These are phyloP conservation scores for Busseola fusca DNA, from an alignment of 2,888 invertebrate species.

Conservation along the genomic window DNA sequence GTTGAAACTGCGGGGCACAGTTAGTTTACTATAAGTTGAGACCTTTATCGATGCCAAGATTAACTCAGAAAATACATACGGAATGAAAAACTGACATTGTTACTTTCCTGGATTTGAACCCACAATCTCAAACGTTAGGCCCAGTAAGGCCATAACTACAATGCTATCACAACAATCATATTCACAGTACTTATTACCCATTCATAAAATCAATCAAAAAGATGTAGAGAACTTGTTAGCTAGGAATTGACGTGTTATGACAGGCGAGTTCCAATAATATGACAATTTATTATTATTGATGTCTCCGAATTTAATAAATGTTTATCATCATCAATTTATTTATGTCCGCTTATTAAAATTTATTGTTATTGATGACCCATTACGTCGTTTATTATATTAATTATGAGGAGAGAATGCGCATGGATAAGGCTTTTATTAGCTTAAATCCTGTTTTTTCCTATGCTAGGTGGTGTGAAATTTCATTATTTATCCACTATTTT, in stretches of 20 bases:
- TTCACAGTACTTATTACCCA: background rate
- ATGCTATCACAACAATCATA: too few species aligned
- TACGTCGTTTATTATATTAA: background rate
- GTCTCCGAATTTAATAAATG: background rate
- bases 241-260: background rate
- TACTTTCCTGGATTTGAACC: background rate
- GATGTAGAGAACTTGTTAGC: background rate
- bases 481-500: too few species aligned
- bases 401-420: background rate
- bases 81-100: background rate
- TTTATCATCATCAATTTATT: constrained; percentile 19
- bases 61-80: background rate
- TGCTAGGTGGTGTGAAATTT: background rate
- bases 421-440: background rate
- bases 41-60: background rate
- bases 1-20: too few species aligned
- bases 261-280: background rate
- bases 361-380: constrained; percentile 22
- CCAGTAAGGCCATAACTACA: too few species aligned
- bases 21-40: too few species aligned
- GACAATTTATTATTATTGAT: constrained; percentile 9
- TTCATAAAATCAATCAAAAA: background rate
- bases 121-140: too few species aligned
- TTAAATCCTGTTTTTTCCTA: too few species aligned
- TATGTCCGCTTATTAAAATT: constrained; percentile 7